Evolutionary conservation across 2,888 invertebrate species (phyloP).

Genomic region (Morpho deidamia): DNA sequence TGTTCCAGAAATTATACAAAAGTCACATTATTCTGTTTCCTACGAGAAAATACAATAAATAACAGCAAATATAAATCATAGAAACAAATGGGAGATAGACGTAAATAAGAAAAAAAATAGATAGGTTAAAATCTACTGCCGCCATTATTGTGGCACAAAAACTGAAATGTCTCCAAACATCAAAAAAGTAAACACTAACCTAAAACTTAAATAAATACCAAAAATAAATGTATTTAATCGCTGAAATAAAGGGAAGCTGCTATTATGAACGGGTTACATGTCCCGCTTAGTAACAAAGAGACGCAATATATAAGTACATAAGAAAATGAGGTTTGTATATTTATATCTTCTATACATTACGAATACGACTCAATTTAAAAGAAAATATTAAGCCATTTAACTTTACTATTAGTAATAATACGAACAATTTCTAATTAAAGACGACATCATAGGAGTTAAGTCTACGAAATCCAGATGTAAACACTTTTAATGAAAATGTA

Average conservation of each 20-base stretch:
- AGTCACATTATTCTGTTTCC: constrained; percentile 54
- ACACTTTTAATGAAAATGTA: constrained; percentile 79
- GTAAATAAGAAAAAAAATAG: constrained; percentile 53
- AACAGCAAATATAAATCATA: constrained; percentile 43
- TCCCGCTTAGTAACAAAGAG: constrained; percentile 64
- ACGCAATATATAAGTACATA: constrained; percentile 55
- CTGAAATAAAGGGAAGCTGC: constrained; percentile 21
- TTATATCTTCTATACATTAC: constrained; percentile 35
- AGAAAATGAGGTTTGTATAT: constrained; percentile 66
- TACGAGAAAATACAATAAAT: constrained; percentile 57
- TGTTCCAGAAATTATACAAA: constrained; percentile 63
- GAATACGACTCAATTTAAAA: constrained; percentile 37
- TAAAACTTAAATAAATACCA: constrained; percentile 34
- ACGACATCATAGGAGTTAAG: constrained; percentile 79
- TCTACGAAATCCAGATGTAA: constrained; percentile 85
- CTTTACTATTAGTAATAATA: constrained; percentile 31
- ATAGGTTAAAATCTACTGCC: constrained; percentile 76
- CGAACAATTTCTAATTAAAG: constrained; percentile 51
- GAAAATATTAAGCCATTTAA: constrained; percentile 22
- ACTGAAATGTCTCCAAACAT: constrained; percentile 75
- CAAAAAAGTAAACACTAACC: constrained; percentile 74
- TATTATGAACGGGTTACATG: constrained; percentile 27
- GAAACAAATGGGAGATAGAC: constrained; percentile 31
- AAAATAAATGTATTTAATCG: constrained; percentile 22
- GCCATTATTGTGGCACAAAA: constrained; percentile 76